phyloP scores from a whole-genome alignment of 2,113 vertebrate species.

The Anolis sagrei region DNA sequence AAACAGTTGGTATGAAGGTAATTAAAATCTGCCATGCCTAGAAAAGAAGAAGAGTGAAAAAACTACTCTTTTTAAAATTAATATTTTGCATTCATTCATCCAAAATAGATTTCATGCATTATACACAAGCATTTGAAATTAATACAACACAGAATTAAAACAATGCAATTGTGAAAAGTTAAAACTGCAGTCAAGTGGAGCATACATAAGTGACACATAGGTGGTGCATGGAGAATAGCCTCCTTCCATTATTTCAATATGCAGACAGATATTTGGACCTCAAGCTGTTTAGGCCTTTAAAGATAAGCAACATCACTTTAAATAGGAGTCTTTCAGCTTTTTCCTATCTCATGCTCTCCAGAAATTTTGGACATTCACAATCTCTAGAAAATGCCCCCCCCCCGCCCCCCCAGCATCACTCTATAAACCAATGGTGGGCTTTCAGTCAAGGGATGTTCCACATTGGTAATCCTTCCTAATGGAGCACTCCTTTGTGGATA shows the following conservation, averaged over 20 bases:
- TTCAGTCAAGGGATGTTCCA: too few relatives aligned
- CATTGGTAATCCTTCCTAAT: too few relatives aligned
- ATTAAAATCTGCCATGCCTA: slow-evolving; percentile 97
- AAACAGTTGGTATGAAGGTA: slow-evolving; percentile 97
- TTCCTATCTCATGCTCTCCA: too few relatives aligned
- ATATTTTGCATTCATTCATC: neutral
- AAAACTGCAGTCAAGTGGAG: neutral
- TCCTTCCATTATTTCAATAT: neutral
- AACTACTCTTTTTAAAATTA: neutral
- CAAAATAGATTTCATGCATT: neutral
- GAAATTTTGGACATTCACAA: too few relatives aligned
- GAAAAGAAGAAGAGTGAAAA: neutral
- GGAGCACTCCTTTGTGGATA: too few relatives aligned
- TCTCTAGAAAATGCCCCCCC: too few relatives aligned
- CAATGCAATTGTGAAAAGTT: neutral
- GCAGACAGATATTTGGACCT: neutral
- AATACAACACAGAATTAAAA: neutral
- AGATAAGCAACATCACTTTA: neutral
- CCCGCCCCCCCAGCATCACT: too few relatives aligned
- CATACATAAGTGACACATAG: neutral
- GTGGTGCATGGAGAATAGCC: neutral
- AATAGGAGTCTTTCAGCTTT: neutral
- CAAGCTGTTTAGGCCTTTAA: neutral
- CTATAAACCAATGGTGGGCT: neutral
- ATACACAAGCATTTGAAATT: neutral